phyloP scores from a whole-genome alignment of 2,113 vertebrate genomes.

The Prunella fulvescens region DNA sequence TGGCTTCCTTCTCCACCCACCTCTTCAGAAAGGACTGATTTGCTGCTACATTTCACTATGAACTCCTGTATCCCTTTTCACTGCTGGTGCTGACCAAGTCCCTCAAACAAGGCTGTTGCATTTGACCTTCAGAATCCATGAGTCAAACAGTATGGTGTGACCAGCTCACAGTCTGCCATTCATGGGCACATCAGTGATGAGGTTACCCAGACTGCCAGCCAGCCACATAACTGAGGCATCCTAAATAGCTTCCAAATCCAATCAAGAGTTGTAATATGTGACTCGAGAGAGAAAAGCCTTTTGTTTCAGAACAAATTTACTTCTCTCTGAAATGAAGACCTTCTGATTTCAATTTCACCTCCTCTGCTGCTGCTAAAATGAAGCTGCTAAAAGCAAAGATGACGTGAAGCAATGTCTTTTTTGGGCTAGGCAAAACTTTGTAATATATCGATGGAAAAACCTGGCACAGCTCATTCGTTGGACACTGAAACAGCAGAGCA shows the following conservation, averaged over 20 bases:
- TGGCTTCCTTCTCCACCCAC: not conserved
- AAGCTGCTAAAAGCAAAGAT: slow-evolving; percentile 7
- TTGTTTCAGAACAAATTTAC: not conserved
- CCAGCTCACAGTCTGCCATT: not conserved
- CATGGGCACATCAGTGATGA: not conserved
- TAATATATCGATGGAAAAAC: not conserved
- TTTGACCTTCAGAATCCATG: not conserved
- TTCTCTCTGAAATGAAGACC: slow-evolving; percentile 26
- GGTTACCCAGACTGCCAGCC: not conserved
- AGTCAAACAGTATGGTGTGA: not conserved
- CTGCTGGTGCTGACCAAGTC: not conserved
- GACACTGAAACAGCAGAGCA: not conserved
- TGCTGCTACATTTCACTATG: not conserved
- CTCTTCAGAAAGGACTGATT: not conserved
- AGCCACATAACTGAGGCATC: not conserved
- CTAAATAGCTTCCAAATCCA: slow-evolving; percentile 48
- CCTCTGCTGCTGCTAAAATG: not conserved
- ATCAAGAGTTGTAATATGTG: slow-evolving; percentile 16
- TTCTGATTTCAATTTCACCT: slow-evolving; percentile 48
- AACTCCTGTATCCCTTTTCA: not conserved
- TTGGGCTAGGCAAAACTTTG: not conserved
- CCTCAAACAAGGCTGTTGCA: not conserved
- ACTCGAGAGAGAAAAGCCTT: slow-evolving; percentile 6
- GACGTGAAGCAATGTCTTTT: not conserved
- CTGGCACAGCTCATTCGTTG: not conserved